These are phyloP conservation scores for Laticauda laticaudata DNA, from an alignment of 2,113 vertebrate genomes.

Conservation along the genomic window DNA sequence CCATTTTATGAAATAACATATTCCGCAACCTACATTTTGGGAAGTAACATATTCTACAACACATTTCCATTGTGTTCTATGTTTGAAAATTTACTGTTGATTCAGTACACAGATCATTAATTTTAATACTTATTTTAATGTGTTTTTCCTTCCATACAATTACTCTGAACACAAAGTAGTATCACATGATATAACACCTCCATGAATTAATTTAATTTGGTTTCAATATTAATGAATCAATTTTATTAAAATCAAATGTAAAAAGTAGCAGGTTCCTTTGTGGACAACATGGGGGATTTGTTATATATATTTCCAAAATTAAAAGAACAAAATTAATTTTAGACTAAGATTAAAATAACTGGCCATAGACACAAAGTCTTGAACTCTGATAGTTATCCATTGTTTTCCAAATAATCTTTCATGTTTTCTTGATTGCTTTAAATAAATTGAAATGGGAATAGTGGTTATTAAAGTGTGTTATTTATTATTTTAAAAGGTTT, in stretches of 20 bases:
- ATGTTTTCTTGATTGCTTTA: slow-evolving; percentile 66
- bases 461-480: slow-evolving; percentile 64
- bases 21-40: neutral
- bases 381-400: slow-evolving; percentile 65
- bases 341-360: slow-evolving; percentile 68
- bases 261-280: slow-evolving; percentile 62
- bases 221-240: slow-evolving; percentile 63
- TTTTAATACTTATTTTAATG: slow-evolving; percentile 46
- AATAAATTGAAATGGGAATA: slow-evolving; percentile 68
- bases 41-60: neutral
- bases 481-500: slow-evolving; percentile 66
- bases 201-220: slow-evolving; percentile 59
- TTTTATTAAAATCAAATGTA: slow-evolving; percentile 62
- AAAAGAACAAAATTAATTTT: slow-evolving; percentile 69
- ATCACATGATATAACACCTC: neutral
- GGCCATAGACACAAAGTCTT: slow-evolving; percentile 65
- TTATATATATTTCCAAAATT: slow-evolving; percentile 68
- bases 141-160: slow-evolving; percentile 28
- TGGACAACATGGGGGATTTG: slow-evolving; percentile 54
- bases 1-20: neutral
- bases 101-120: slow-evolving; percentile 18
- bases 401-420: slow-evolving; percentile 62
- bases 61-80: neutral
- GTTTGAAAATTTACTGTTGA: neutral
- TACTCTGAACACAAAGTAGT: rapidly evolving